A percentile compares a stretch with the other conserved stretches of the same genome.
Conservation (phyloP, 2,113 vertebrate species). For the Phalacrocorax pelagicus region DNA sequence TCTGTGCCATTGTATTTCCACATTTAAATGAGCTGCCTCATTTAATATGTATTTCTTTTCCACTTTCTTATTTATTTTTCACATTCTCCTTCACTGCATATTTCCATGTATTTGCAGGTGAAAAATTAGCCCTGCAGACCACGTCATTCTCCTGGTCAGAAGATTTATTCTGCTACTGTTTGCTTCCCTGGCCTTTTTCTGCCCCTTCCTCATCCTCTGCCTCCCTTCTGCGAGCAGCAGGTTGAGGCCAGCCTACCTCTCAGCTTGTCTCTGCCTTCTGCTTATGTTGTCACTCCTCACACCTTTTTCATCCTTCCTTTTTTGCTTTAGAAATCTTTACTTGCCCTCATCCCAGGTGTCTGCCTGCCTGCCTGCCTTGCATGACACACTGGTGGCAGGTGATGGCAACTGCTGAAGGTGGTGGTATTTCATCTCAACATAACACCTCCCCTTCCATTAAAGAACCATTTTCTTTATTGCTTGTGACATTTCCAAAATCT, state of each 20-base stretch:
- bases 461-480: background rate
- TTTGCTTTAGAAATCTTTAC: background rate
- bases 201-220: background rate
- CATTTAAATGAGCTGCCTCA: background rate
- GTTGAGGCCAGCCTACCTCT: rapidly evolving
- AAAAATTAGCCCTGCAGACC: background rate
- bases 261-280: background rate
- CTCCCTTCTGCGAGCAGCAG: background rate
- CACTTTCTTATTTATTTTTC: conserved; percentile 4
- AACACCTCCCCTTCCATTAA: background rate
- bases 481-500: background rate
- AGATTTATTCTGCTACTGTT: background rate
- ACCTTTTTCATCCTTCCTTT: background rate
- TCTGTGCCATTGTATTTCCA: background rate
- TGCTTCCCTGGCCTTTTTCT: background rate
- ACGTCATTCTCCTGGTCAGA: background rate
- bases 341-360: background rate
- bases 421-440: background rate
- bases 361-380: background rate
- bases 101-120: background rate
- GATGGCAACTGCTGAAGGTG: background rate
- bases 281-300: background rate
- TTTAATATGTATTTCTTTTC: conserved; percentile 2
- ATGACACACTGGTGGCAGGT: background rate
- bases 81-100: background rate